Evolutionary conservation across 2,113 vertebrate species (phyloP), one percentile per base, ranked within the genome.

Genomic region (Alaudala cheleensis): DNA sequence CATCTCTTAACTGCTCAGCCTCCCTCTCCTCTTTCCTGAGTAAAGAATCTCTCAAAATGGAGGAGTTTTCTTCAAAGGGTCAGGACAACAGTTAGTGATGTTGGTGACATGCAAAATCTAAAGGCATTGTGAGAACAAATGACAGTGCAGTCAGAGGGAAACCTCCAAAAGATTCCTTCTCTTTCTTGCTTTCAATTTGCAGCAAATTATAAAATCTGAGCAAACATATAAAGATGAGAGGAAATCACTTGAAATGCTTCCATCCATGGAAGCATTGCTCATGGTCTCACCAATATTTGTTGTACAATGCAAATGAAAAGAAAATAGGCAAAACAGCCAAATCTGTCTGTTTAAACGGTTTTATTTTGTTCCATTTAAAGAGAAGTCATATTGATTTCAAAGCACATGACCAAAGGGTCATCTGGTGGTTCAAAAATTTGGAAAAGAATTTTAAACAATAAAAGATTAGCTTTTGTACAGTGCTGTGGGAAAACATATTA

Each of bases 211-310:
- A 94, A 62, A 81, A 82, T 92, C 33, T 80, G 60, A 96, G 74
- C 92, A 91, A 97, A 79, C 80, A 40, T 6, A 49, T 62, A 84
- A 92, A 85, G 64, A 72, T 94, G 88, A 95, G 49, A 88, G 81
- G 64, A 74, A 96, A 96, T 94, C 80, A 91, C 88, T 96, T 45
- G 96, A 96, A 97, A 95, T 72, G 44, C 14, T 94, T 87, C 71
- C 78, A 61, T 61, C 72, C 28, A 3, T 37, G 37, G 37, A 37
- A 37, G 37, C 37, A 37, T 58, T 64, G 79, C 54, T 70, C 31
- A 13, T 76, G n/a, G 74, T 64, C 34, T 93, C 45, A 70, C 71
- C 62, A 42, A 26, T 87, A 76, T 95, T 96, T 88, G 78, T 74
- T 81, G 90, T 60, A 47, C 17, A 58, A 47, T 39, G 65, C 58